Base-by-base conservation (phyloP, 2,888 invertebrate species). In the Agriopis marginaria region DNA sequence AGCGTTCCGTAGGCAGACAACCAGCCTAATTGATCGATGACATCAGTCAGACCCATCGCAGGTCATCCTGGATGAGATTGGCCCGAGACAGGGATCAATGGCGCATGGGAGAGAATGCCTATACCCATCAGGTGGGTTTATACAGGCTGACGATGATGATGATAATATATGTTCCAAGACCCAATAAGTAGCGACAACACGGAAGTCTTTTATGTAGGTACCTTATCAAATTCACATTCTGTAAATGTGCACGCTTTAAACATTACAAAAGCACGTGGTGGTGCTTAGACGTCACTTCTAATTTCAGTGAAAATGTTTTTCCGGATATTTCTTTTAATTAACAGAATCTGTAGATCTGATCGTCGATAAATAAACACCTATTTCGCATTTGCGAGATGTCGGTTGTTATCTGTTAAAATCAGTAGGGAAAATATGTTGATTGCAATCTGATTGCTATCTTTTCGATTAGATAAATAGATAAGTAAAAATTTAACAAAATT, bases 381-480 rank as follows among this genome's bases (percentile, higher is more conserved):
- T 49, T 66, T 62, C n/a, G 58, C 65, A 61, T 72, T 68, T 69
- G 40, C 9, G 39, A 54, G 62, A 63, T 61, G 54, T 49, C 3
- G 61, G 67, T 67, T 4, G 17, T 14, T 45, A 63, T 70, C 66
- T 9, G 9, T 59, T 49, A 39, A 64, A 63, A 67, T 62, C 40
- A 39, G 40, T 64, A 64, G n/a, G 42, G 32, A 47, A 64, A 59
- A 56, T 51, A 50, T 40, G 45, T 60, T 47, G 63, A 70, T 70
- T 39, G 14, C n/a, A 51, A 66, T 66, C 67, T 55, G 62, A 67
- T 63, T 23, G 7, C 7, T 63, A 68, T 63, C 68, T 10, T 40
- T 1, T 54, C 9, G 63, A 67, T 63, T 42, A 63, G 68, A 63
- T 68, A 59, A 51, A 47, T 32, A 63, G n/a, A 5, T 32, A 32